phyloP scores from a whole-genome alignment of 2,888 invertebrate species.

The Drosophila barbarae region DNA sequence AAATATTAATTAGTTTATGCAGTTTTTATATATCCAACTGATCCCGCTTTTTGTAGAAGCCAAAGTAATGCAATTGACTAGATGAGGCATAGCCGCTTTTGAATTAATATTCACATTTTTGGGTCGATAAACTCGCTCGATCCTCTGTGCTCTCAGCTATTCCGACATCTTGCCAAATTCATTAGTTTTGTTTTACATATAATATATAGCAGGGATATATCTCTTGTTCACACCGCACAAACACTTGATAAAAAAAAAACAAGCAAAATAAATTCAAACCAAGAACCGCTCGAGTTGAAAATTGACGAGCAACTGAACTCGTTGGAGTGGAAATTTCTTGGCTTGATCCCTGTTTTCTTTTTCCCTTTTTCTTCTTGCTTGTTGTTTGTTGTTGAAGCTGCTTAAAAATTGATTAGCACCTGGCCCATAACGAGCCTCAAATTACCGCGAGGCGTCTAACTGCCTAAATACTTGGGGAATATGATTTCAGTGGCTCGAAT shows the following conservation, averaged over 20 bases:
- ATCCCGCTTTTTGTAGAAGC: slow-evolving; percentile 44
- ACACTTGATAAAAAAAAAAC: slow-evolving; percentile 5
- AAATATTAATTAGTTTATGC: neutral
- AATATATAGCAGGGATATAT: neutral
- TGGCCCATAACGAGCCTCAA: slow-evolving; percentile 69
- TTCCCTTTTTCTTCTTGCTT: neutral
- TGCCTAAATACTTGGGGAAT: slow-evolving; percentile 27
- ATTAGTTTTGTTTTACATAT: slow-evolving; percentile 58
- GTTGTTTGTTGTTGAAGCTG: slow-evolving; percentile 41
- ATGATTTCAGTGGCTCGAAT: slow-evolving; percentile 7
- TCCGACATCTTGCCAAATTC: slow-evolving; percentile 80
- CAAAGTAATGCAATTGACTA: slow-evolving; percentile 78
- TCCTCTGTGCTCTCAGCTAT: slow-evolving; percentile 76
- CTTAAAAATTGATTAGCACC: slow-evolving; percentile 73
- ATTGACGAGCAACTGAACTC: slow-evolving; percentile 61
- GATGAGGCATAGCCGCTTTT: slow-evolving; percentile 79
- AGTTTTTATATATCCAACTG: neutral
- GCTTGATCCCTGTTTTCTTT: neutral
- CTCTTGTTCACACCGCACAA: neutral
- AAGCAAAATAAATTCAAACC: neutral
- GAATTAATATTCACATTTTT: slow-evolving; percentile 27
- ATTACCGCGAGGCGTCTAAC: slow-evolving; percentile 68
- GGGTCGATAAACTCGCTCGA: slow-evolving; percentile 53
- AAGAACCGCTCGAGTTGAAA: slow-evolving; percentile 66
- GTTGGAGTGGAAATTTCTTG: slow-evolving; percentile 31